Percentiles rank a stretch among this genome's conserved stretches.
These are phyloP conservation scores for Rhinoptilus africanus DNA, from an alignment of 2,113 vertebrate species.

Conservation along the genomic window DNA sequence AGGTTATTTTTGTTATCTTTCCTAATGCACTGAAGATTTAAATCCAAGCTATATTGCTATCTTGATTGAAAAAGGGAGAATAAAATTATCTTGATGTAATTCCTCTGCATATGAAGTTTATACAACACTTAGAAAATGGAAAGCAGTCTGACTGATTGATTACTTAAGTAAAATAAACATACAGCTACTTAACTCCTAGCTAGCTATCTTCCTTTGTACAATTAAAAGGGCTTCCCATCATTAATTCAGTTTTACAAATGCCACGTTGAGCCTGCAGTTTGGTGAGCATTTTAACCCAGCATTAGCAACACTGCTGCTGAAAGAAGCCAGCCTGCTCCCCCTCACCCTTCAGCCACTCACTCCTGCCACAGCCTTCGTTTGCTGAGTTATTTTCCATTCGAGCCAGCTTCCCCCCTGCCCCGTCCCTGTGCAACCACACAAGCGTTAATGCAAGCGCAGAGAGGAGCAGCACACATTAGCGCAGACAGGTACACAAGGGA, in stretches of 20 bases:
- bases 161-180: conserved; percentile 52
- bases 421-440: neutral
- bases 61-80: neutral
- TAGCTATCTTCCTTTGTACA: neutral
- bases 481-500: neutral
- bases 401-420: neutral
- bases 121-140: conserved; percentile 26
- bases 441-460: neutral
- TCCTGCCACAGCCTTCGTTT: neutral
- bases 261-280: neutral
- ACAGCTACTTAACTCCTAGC: conserved; percentile 30
- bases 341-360: neutral
- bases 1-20: conserved; percentile 4
- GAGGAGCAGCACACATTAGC: neutral
- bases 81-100: conserved; percentile 14
- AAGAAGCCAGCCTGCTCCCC: neutral
- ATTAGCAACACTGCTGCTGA: neutral
- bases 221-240: conserved; percentile 16
- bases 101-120: conserved; percentile 25
- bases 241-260: neutral
- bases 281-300: neutral
- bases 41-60: neutral
- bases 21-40: neutral
- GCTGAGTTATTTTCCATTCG: neutral
- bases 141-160: conserved; percentile 39